Base-by-base conservation (phyloP, 2,113 vertebrate species). In the Microtus pennsylvanicus region DNA sequence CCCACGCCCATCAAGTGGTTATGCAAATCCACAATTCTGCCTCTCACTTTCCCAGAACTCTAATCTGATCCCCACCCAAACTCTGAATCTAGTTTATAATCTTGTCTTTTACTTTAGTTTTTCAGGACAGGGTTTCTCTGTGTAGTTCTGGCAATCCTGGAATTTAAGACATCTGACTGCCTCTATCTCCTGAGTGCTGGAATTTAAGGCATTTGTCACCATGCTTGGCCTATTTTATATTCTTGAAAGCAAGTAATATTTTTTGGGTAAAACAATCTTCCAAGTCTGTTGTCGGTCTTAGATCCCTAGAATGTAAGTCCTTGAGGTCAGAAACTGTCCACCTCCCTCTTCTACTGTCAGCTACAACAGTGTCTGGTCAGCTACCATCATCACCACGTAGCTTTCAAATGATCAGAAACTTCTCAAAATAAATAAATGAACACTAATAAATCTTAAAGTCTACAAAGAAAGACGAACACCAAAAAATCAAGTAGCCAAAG, bases 281-380 rank as follows among this genome's bases (percentile, higher is more conserved):
- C 1, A 9, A 33, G 16, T n/a, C 67, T 52, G 17, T 33, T 21
- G 61, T 75, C 14, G 14, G 24, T 47, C 45, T 72, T 5, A 69
- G 13, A 16, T 33, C 24, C 5, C 14, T 28, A 67, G 70, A 67
- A 72, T 8, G 6, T 9, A 91, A 45, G 61, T 65, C 42, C 42
- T 14, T 45, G 12, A 74, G 17, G 63, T 52, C 42, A 65, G 8
- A 50, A n/a, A 63, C 30, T 42, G 16, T 61, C 33, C 69, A 33
- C 3, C 1, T 74, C 13, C 9, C 11, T 50, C 33, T 1, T 11
- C 2, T 4, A 30, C 1, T 7, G 7, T 33, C 61, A 86, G 55
- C 63, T 12, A 26, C 28, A 65, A 65, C 63, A 65, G 63, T 65
- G 19, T 33, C 3, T 65, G 78, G 82, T 11, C 0, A 3, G 33